A percentile compares a stretch with the other conserved stretches of the same genome.
These are phyloP conservation scores for Plagiodera versicolora DNA, from an alignment of 2,888 invertebrate genomes.

Conservation along the genomic window DNA sequence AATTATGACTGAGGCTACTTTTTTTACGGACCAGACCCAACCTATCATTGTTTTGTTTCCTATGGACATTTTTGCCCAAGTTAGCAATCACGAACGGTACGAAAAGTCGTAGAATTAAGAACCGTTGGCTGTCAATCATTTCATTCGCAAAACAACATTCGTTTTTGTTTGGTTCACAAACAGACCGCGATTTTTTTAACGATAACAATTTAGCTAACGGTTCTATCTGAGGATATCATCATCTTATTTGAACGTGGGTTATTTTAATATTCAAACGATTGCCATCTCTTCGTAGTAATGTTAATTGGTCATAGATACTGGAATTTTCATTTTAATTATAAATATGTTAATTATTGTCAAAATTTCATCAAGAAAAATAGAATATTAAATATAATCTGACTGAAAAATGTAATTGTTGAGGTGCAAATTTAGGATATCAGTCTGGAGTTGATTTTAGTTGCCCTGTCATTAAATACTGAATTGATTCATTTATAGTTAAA, in stretches of 20 bases:
- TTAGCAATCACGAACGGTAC: neutral
- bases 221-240: slow-evolving; percentile 2
- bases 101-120: slow-evolving; percentile 21
- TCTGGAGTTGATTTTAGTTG: too few species aligned
- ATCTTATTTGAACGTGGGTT: neutral
- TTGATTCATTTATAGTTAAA: too few species aligned
- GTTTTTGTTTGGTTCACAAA: slow-evolving; percentile 19
- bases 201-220: slow-evolving; percentile 10
- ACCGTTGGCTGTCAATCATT: slow-evolving; percentile 28
- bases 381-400: too few species aligned
- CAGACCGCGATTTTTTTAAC: slow-evolving; percentile 19
- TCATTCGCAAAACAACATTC: slow-evolving; percentile 21
- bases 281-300: neutral
- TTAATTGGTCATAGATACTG: neutral
- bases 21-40: too few species aligned
- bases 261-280: neutral
- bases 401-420: too few species aligned
- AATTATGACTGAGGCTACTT: too few species aligned
- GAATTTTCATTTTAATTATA: too few species aligned
- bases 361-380: too few species aligned
- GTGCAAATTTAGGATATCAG: too few species aligned
- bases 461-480: too few species aligned
- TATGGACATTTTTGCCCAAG: neutral
- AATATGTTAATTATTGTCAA: too few species aligned
- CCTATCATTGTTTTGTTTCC: too few species aligned